Base-by-base conservation (phyloP, 2,113 vertebrate species). In the Nanorana parkeri region DNA sequence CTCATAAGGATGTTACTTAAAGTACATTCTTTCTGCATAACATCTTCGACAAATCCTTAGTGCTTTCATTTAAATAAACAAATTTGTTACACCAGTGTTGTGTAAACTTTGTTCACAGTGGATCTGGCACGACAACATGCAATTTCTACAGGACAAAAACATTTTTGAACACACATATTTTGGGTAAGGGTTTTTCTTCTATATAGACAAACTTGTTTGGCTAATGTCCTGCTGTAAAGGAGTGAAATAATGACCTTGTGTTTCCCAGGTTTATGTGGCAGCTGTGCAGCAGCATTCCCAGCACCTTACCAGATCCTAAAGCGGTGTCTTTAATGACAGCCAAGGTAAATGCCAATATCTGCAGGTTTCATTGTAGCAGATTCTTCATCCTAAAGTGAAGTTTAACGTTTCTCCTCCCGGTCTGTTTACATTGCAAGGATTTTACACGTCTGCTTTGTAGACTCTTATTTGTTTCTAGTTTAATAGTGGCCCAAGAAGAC, bases 111-210 rank as follows among this genome's bases (percentile, higher is more conserved):
- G 5, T 92, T 89, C 89, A 86, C 88, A 99, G 98, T 99, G 98
- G 98, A 99, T 99, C 87, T 99, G 98, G 98, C 98, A 99, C 84
- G 98, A 99, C 91, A 99, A 99, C 88, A 99, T 99, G 98, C 98
- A 99, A 92, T 99, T 99, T 87, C 96, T 99, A 85, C 98, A 99
- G 93, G 98, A 99, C 88, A 99, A 99, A 91, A 99, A 99, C 85
- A 99, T 99, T 87, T 99, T 99, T 90, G 98, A 99, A 65, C 98
- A 99, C 91, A 99, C 98, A 0, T 99, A 99, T 90, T 99, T 99
- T 89, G 97, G 98, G 98, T 99, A 87, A 92, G 96, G 92, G 21
- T 36, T 24, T 58, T 68, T 23, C 1, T 80, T 10, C 1, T 47
- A 47, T 47, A 13, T 13, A 47, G 11, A 47, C 5, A 13, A 3